Evolutionary conservation across 2,888 invertebrate species (phyloP), one percentile per base, ranked within the genome.

Genomic region (Yponomeuta plumbellus): DNA sequence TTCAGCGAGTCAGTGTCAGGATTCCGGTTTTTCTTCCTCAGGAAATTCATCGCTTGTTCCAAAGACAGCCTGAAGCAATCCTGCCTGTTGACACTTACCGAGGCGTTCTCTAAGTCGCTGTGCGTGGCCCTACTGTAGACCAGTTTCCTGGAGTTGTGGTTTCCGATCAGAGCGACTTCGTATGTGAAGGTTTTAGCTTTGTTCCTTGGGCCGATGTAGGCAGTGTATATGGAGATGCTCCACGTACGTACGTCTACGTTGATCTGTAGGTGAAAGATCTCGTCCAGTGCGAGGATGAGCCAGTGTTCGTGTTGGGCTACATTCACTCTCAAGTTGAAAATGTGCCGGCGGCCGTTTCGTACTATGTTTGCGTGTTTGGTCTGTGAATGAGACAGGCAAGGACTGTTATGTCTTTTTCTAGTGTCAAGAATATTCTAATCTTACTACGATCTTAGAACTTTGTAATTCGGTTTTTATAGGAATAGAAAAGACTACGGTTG

Each of bases 1-100:
- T 8, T 81, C 2, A 85, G 72, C 67, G 71, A 77, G 64, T 86
- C 86, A 0, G 80, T 73, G 66, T 85, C 83, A 71, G 80, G 79
- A 68, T 81, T 79, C n/a, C 80, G 76, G 72, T 83, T 84, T 71
- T 82, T 84, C 68, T 76, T 72, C 26, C 86, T 78, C 13, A 86
- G 75, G 78, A 84, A 88, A 78, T 88, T 87, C 61, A 83, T 75
- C 0, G 88, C 84, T 71, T 88, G 87, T 67, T 88, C 88, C 11
- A 85, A 75, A 0, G 85, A 81, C 6, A 91, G 77, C 69, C 85
- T 82, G 80, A 90, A 91, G 75, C 88, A 88, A 71, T 89, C 90
- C 72, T 86, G 84, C 0, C 85, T 80, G 68, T 78, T 80, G 64
- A 83, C 75, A 73, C 81, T 85, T 10, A 83, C 70, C 0, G 83